A percentile compares a stretch with the other conserved stretches of the same genome.
Conservation (phyloP, 2,888 invertebrate species). For the Eurytoma adleriae region DNA sequence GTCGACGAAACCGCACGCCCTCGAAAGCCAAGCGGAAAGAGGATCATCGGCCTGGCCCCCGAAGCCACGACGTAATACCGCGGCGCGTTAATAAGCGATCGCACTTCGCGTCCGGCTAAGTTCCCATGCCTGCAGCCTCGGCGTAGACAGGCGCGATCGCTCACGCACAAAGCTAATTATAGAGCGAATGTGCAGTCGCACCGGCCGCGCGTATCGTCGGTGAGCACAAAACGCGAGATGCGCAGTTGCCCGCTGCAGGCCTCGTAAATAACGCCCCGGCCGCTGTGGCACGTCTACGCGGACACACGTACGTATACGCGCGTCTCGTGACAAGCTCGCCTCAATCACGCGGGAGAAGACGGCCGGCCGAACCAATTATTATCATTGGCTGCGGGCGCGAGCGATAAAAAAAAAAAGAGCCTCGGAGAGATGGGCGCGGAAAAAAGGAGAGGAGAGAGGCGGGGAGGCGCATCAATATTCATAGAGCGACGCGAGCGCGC, state of each 20-base stretch:
- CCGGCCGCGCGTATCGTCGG: background rate
- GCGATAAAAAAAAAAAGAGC: conserved; percentile 16
- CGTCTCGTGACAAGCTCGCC: conserved; percentile 64
- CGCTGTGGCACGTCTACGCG: conserved; percentile 16
- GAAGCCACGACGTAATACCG: background rate
- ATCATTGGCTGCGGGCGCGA: conserved; percentile 59
- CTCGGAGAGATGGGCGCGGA: conserved; percentile 25
- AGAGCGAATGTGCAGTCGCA: conserved; percentile 12
- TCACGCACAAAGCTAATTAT: conserved; percentile 53
- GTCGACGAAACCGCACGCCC: background rate
- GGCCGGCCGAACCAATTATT: conserved; percentile 63
- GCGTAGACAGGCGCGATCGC: background rate
- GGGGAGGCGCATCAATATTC: conserved; percentile 63
- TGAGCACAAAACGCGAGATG: background rate
- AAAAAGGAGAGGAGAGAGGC: conserved; percentile 24
- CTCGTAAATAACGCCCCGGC: conserved; percentile 53
- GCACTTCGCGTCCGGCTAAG: conserved; percentile 22
- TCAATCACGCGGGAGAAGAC: conserved; percentile 62
- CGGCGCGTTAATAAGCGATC: conserved; percentile 35
- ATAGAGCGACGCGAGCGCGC: conserved; percentile 56
- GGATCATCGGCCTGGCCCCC: background rate
- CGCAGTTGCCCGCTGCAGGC: conserved; percentile 8
- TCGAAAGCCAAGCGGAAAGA: background rate
- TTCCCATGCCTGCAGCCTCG: conserved; percentile 32
- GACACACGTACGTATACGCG: conserved; percentile 49